Conservation (phyloP, 1,140 invertebrate species). For the Zaprionus africanus region DNA sequence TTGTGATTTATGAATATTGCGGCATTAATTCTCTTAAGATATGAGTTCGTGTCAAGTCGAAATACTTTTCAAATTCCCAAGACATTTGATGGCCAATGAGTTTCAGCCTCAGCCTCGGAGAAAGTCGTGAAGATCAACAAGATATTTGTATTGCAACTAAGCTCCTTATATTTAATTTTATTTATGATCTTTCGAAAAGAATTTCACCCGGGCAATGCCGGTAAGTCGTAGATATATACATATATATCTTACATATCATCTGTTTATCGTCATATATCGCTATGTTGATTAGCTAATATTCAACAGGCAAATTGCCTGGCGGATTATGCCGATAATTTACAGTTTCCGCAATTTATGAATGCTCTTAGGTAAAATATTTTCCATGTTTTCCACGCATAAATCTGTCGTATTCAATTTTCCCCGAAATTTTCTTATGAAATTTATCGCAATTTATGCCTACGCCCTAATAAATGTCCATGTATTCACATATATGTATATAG, state of each 20-base stretch:
- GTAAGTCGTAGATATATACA: background rate
- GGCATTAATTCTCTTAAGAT: slow-evolving; percentile 44
- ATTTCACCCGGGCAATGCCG: background rate
- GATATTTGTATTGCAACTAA: background rate
- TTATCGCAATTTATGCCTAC: slow-evolving; percentile 47
- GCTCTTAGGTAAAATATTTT: slow-evolving; percentile 19
- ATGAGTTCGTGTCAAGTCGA: slow-evolving; percentile 54
- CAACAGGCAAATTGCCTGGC: slow-evolving; percentile 1
- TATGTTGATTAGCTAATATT: slow-evolving; percentile 24
- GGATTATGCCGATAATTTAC: slow-evolving; percentile 29
- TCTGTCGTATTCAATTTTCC: slow-evolving; percentile 18
- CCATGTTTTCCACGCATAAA: slow-evolving; percentile 29
- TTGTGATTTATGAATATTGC: slow-evolving; percentile 62
- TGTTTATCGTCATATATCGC: background rate
- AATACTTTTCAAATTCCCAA: slow-evolving; percentile 34
- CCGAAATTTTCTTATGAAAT: slow-evolving; percentile 35
- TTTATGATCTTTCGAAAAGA: background rate
- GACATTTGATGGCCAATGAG: slow-evolving; percentile 15
- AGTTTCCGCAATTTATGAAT: slow-evolving; percentile 28
- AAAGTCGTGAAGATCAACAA: background rate
- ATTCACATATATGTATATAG: slow-evolving; percentile 9
- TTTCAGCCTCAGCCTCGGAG: background rate
- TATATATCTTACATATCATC: background rate
- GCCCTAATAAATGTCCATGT: slow-evolving; percentile 1
- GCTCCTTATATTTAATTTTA: background rate